Conservation (phyloP, 2,888 invertebrate genomes). For the Phrixothrix hirtus region DNA sequence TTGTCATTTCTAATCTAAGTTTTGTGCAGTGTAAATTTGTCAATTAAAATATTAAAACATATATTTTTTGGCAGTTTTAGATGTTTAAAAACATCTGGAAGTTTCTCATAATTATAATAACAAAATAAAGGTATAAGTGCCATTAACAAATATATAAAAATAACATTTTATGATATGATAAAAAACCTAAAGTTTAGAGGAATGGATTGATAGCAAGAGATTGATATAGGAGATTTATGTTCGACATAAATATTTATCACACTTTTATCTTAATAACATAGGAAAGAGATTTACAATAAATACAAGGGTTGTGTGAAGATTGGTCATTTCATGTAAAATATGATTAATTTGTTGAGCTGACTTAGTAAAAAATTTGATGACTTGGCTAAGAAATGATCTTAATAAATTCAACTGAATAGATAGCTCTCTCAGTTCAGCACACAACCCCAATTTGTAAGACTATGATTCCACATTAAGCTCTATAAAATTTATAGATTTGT, state of each 20-base stretch:
- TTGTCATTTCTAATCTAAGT: not conserved
- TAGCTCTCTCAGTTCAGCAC: not conserved
- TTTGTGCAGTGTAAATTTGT: not conserved
- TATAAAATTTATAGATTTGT: conserved; percentile 27
- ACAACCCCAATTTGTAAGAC: conserved; percentile 1
- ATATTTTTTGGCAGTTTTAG: too few species aligned
- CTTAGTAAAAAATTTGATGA: too few species aligned
- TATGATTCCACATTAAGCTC: conserved; percentile 17
- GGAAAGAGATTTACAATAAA: conserved; percentile 6
- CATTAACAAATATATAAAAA: conserved; percentile 19
- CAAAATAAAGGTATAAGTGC: not conserved
- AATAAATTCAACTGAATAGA: too few species aligned
- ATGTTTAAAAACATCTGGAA: not conserved
- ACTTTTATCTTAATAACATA: conserved; percentile 19
- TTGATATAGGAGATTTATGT: conserved; percentile 32
- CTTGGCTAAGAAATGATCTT: too few species aligned
- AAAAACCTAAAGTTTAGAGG: conserved; percentile 26
- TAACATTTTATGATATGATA: conserved; percentile 25
- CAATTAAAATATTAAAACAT: too few species aligned
- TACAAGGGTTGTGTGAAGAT: not conserved
- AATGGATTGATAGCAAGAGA: conserved; percentile 23
- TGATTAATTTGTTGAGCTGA: too few species aligned
- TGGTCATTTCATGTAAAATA: too few species aligned
- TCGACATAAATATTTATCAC: conserved; percentile 37
- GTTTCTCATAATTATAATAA: not conserved